Base-by-base conservation (phyloP, 2,888 invertebrate genomes). In the Mycalesis mineus region DNA sequence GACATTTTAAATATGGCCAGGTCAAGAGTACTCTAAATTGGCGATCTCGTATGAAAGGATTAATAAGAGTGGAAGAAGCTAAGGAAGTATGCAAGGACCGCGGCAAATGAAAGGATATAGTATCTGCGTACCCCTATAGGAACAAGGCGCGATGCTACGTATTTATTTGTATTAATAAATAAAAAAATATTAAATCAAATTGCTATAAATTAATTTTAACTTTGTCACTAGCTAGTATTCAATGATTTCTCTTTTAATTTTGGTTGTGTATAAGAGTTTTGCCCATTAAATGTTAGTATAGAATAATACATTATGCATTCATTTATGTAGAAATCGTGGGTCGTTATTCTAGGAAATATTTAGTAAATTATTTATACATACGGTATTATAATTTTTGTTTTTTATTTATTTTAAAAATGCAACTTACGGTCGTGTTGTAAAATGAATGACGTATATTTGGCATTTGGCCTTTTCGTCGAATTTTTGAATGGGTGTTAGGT, bases 361-460 rank as follows among this genome's bases (percentile, higher is more conserved):
- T 22, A 36, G n/a, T 48, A 37, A 48, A 48, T 48, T 29, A 45
- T 45, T 48, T 29, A 45, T 45, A 29, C 9, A 45, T 45, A 29
- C 22, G 29, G 29, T 29, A 29, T 42, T 41, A 41, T 41, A 41
- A 17, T 41, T 41, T 28, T 45, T n/a, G 22, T 28, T 42, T 42
- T 17, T 14, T 42, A 14, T 42, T 2, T 17, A 9, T 42, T 9
- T 17, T 7, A 28, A 29, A 13, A 14, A 39, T 39, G 13, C 13
- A 39, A 45, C 7, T 45, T 45, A 7, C 13, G 28, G 29, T 29
- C 13, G 29, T 15, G 28, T 29, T 29, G 45, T 45, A 13, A 29
- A 45, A 11, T n/a, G 22, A 22, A 22, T 42, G 22, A 42, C 22
- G 42, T 8, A 42, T 9, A 22, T 42, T 42, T 9, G 7, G 11